Evolutionary conservation across 2,888 invertebrate genomes (phyloP).

Genomic region (Standfussiana lucernea): DNA sequence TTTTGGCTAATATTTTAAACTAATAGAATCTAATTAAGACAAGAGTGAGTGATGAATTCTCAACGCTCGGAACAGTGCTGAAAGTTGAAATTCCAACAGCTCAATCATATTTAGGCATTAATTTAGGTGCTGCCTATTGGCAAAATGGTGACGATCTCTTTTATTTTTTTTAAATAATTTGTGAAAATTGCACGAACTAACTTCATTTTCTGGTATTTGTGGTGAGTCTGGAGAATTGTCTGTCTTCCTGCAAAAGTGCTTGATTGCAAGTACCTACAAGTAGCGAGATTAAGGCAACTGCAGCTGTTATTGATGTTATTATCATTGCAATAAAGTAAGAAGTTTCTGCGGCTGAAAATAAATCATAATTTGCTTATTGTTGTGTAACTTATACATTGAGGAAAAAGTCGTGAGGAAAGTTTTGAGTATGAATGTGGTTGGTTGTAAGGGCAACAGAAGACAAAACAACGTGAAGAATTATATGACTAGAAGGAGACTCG

Average conservation of each 20-base stretch:
- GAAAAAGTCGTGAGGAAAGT: too few species aligned
- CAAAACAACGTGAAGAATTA: too few species aligned
- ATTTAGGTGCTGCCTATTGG: too few species aligned
- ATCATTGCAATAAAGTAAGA: conserved; percentile 7
- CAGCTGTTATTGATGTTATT: conserved; percentile 1
- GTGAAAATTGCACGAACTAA: conserved; percentile 1
- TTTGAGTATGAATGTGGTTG: too few species aligned
- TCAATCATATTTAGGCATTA: too few species aligned
- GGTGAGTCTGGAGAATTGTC: too few species aligned
- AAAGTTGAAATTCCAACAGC: too few species aligned
- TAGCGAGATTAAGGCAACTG: conserved; percentile 5
- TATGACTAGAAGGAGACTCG: too few species aligned
- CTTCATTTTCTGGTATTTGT: background rate
- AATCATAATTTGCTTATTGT: background rate
- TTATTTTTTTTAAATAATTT: too few species aligned
- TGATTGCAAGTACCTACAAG: background rate
- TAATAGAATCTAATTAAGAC: background rate
- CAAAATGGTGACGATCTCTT: too few species aligned
- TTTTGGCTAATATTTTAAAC: background rate
- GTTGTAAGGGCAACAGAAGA: too few species aligned
- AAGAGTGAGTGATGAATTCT: background rate
- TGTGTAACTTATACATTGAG: too few species aligned
- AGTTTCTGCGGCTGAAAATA: conserved; percentile 3
- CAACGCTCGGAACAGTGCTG: background rate
- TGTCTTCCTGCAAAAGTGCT: background rate